Base-by-base conservation (phyloP, 2,888 invertebrate genomes). In the Pristionchus entomophagus region DNA sequence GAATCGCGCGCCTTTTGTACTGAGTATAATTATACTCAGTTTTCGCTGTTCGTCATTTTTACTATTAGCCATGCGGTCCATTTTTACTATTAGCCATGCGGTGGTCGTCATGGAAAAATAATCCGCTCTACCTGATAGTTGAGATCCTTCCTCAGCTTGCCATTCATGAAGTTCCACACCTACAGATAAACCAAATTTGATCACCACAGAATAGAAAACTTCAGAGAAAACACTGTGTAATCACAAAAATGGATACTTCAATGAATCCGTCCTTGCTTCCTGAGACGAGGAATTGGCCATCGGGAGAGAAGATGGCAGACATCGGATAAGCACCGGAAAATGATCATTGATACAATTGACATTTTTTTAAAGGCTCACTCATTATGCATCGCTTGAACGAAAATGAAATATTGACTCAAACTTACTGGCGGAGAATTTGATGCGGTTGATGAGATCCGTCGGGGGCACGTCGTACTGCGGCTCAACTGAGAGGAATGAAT, bases 111-210 rank as follows among this genome's bases (percentile, higher is more conserved):
- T 10, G 32, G 6, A 69, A 22, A 69, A 32, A 69, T 22, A 26
- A 4, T 32, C 5, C n/a, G 14, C 83, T 32, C 38, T n/a, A 89
- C 90, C 88, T 99, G 99, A 94, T 99, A 99, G 94, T 98, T 97
- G 89, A 99, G 95, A 96, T 99, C 99, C 94, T 99, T 99, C 90
- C 99, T 95, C 91, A 99, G 97, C 95, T 99, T 99, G 91, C 99
- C 99, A 0, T 99, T 99, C 0, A 97, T 98, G 94, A 99, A 99
- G 95, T 99, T 99, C 99, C 99, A 99, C 49, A 99, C 98, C 82
- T 82, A 26, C 35, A 38, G n/a, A 32, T 2, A 51, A 41, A 73
- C n/a, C 10, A 6, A 35, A 59, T 45, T 45, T 14, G 8, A 14
- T 45, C 6, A 45, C 45, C 8, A 45, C 6, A 45, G 45, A 14